Percentiles rank a stretch among this genome's conserved stretches.
These are phyloP conservation scores for Drosophila pachea DNA, from an alignment of 1,140 invertebrate genomes.

Conservation along the genomic window DNA sequence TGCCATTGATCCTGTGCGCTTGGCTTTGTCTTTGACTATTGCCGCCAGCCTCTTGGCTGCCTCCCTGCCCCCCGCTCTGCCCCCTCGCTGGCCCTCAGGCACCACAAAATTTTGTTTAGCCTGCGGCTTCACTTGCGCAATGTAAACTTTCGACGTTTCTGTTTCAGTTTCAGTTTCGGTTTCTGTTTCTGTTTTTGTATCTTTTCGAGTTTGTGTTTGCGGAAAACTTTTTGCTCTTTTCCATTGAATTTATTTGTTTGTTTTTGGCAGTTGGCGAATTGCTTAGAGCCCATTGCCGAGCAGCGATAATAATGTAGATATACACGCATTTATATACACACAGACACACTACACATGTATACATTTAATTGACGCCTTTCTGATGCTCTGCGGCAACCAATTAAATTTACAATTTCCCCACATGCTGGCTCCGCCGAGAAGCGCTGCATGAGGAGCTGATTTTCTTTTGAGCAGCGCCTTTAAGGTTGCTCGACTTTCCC, in stretches of 20 bases:
- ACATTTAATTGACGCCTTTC: slow-evolving; percentile 62
- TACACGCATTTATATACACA: neutral
- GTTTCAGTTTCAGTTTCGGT: slow-evolving; percentile 40
- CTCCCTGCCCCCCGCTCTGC: no score
- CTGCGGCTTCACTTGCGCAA: slow-evolving; percentile 48
- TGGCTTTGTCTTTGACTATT: slow-evolving; percentile 45
- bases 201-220: slow-evolving; percentile 22
- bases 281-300: slow-evolving; percentile 44
- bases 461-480: slow-evolving; percentile 17
- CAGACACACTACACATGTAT: no score
- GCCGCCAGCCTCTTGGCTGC: neutral
- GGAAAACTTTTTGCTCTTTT: slow-evolving; percentile 64
- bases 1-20: slow-evolving; percentile 19
- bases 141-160: slow-evolving; percentile 68
- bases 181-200: neutral
- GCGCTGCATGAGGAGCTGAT: slow-evolving; percentile 7
- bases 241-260: slow-evolving; percentile 73
- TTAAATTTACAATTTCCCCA: slow-evolving; percentile 57
- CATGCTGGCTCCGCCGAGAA: neutral
- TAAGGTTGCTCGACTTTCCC: neutral
- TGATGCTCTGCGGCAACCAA: slow-evolving; percentile 46
- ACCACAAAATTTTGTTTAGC: slow-evolving; percentile 29
- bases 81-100: no score
- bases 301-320: slow-evolving; percentile 60
- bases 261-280: slow-evolving; percentile 57